Percentiles rank a stretch among this genome's conserved stretches.
Conservation (phyloP, 2,888 invertebrate genomes). For the Oligia strigilis region DNA sequence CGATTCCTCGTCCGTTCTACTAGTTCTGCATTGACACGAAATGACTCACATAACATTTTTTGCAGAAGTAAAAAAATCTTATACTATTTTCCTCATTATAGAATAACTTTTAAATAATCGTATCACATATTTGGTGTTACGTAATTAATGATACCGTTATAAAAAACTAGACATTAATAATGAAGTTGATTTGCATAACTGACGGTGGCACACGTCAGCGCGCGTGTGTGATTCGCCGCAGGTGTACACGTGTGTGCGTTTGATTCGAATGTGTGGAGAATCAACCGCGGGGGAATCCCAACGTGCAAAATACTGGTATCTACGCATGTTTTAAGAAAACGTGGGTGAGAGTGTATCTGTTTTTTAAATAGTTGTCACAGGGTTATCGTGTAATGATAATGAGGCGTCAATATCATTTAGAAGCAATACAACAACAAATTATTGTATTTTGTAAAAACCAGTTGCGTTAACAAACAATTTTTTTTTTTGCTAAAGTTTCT, state of each 20-base stretch:
- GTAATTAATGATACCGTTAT: constrained; percentile 58
- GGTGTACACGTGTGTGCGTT: constrained; percentile 45
- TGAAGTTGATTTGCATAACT: constrained; percentile 70
- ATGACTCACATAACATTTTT: constrained; percentile 29
- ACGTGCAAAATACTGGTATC: constrained; percentile 70
- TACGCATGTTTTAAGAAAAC: constrained; percentile 63
- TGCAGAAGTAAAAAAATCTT: constrained; percentile 15
- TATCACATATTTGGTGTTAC: constrained; percentile 46
- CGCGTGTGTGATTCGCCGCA: constrained; percentile 7
- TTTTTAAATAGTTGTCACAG: constrained; percentile 13
- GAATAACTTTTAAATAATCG: constrained; percentile 27
- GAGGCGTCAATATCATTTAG: constrained; percentile 14
- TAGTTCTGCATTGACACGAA: constrained; percentile 7
- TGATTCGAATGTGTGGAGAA: constrained; percentile 47
- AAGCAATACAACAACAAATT: background rate
- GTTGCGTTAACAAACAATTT: background rate
- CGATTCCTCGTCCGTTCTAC: background rate
- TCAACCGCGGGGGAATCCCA: constrained; percentile 82
- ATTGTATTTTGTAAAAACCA: constrained; percentile 23
- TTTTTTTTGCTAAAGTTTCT: background rate
- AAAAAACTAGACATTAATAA: constrained; percentile 71
- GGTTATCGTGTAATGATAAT: constrained; percentile 26
- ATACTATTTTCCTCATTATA: constrained; percentile 35
- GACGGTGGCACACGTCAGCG: constrained; percentile 66
- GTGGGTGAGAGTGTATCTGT: constrained; percentile 56